A percentile compares a stretch with the other conserved stretches of the same genome.
These are phyloP conservation scores for Callithrix jacchus DNA, from an alignment of 2,113 vertebrate genomes.

Conservation along the genomic window DNA sequence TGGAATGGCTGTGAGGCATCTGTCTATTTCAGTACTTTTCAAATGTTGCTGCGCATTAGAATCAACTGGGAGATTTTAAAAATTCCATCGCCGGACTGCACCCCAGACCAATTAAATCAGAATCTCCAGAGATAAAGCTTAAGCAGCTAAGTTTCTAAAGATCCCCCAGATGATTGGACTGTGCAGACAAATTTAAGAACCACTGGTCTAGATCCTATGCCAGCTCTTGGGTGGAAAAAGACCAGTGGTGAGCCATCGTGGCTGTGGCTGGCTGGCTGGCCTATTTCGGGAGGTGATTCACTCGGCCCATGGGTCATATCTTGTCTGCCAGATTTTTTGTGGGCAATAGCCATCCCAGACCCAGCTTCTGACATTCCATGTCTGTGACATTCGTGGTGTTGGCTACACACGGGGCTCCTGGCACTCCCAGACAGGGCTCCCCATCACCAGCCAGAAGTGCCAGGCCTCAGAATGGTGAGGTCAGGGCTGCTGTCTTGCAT, in stretches of 20 bases:
- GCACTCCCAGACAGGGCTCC: not conserved
- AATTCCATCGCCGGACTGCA: not conserved
- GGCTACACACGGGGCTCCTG: not conserved
- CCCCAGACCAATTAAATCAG: not conserved
- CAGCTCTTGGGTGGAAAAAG: not conserved
- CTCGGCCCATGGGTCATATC: not conserved
- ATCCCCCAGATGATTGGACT: not conserved
- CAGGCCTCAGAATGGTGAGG: not conserved
- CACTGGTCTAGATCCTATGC: not conserved
- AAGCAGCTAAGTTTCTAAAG: not conserved
- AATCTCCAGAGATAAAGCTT: not conserved
- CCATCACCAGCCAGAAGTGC: not conserved
- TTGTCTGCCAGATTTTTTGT: not conserved
- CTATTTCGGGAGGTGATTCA: conserved; percentile 46
- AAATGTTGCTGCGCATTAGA: not conserved
- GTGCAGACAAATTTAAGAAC: not conserved
- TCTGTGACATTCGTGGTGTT: not conserved
- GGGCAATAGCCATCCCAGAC: not conserved
- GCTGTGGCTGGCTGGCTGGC: not conserved
- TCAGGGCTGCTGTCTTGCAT: not conserved
- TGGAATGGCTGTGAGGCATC: not conserved
- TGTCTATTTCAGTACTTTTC: not conserved
- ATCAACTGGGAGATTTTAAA: not conserved
- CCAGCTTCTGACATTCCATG: not conserved
- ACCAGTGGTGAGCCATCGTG: accelerated